These are phyloP conservation scores for Cryptus viduatorius DNA, from an alignment of 2,888 invertebrate species.

Conservation along the genomic window DNA sequence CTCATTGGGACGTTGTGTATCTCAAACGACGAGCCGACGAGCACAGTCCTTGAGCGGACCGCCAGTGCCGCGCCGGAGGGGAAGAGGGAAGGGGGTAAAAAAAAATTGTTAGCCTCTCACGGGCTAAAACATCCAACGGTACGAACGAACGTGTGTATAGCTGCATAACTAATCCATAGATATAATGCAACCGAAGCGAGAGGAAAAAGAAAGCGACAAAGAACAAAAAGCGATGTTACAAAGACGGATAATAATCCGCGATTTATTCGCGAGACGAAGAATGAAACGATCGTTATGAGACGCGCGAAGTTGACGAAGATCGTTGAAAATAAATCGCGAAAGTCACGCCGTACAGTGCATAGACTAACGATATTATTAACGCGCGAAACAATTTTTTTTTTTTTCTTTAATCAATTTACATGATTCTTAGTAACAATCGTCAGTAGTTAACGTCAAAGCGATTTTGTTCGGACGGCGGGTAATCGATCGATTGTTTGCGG, in stretches of 20 bases:
- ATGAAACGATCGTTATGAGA: constrained; percentile 59
- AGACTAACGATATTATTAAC: constrained; percentile 1
- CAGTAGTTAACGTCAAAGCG: background rate
- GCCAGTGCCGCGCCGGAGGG: constrained; percentile 12
- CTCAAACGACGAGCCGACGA: constrained; percentile 48
- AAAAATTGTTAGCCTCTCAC: constrained; percentile 1
- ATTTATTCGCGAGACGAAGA: constrained; percentile 17
- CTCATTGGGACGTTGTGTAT: constrained; percentile 41
- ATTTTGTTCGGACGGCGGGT: background rate
- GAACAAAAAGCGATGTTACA: constrained; percentile 10
- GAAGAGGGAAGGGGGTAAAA: constrained; percentile 11
- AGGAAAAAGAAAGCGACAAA: constrained; percentile 23
- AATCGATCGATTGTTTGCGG: constrained; percentile 7
- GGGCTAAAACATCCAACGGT: constrained; percentile 3
- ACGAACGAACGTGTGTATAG: constrained; percentile 3
- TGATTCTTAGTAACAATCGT: constrained; percentile 58
- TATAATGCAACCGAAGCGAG: background rate
- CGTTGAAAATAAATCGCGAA: too few relatives aligned
- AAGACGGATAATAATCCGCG: background rate
- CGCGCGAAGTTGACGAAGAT: constrained; percentile 4
- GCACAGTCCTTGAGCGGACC: constrained; percentile 7
- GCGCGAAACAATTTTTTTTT: constrained; percentile 35
- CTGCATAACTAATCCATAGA: background rate
- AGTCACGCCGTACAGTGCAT: background rate
- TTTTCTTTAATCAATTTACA: background rate